These are phyloP conservation scores for Lamellibrachia luymesi DNA, from an alignment of 1,140 invertebrate genomes.

Conservation along the genomic window DNA sequence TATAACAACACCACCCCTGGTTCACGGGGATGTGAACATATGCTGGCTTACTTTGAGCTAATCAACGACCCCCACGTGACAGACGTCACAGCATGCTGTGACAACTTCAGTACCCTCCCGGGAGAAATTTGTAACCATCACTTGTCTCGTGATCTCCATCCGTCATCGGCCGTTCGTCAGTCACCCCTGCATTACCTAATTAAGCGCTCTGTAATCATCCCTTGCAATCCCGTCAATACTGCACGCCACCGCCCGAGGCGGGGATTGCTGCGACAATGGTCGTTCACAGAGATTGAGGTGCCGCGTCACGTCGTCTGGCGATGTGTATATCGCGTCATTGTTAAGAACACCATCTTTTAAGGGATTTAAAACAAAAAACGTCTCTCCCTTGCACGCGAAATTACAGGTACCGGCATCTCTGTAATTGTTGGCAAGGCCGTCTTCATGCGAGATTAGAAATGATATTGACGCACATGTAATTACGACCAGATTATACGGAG, in stretches of 20 bases:
- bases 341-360: neutral
- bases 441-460: neutral
- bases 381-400: neutral
- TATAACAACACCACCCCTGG: neutral
- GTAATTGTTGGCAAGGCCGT: neutral
- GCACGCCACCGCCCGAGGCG: neutral
- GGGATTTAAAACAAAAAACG: neutral
- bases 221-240: conserved; percentile 4
- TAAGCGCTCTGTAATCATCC: neutral
- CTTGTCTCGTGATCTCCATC: neutral
- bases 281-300: neutral
- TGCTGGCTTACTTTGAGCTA: neutral
- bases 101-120: neutral
- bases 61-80: neutral
- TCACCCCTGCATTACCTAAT: conserved; percentile 4
- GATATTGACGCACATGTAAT: neutral
- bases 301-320: neutral
- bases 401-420: neutral
- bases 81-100: neutral
- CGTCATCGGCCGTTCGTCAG: neutral
- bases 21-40: neutral
- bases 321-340: neutral
- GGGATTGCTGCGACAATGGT: neutral
- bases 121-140: neutral
- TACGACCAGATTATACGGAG: neutral